phyloP scores from a whole-genome alignment of 1,140 invertebrate genomes.

The Pseudomyrmex flavicornis region DNA sequence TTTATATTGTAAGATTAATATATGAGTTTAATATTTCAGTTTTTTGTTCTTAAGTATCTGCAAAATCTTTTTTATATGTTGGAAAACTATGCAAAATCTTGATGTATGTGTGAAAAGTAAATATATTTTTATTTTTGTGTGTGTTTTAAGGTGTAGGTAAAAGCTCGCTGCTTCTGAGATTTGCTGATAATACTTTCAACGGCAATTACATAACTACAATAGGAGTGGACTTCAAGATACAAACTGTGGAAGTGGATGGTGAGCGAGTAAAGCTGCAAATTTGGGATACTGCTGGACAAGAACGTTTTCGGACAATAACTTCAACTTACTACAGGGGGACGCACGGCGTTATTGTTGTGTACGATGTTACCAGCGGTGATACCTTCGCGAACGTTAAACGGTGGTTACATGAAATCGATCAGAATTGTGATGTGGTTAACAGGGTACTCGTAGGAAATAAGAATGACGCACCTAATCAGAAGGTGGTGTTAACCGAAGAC shows the following conservation, averaged over 20 bases:
- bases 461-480: constrained; percentile 98
- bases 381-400: constrained; percentile 99
- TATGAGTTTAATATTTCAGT: too few species aligned
- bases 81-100: background rate
- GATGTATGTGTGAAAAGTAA: constrained; percentile 9
- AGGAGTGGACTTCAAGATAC: constrained; percentile 99
- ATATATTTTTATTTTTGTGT: constrained; percentile 76
- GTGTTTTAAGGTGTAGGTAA: constrained; percentile 95
- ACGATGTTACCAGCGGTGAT: constrained; percentile 99
- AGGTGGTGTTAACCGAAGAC: constrained; percentile 98
- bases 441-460: constrained; percentile 99
- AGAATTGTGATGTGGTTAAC: constrained; percentile 99
- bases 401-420: constrained; percentile 99
- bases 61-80: background rate
- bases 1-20: too few species aligned
- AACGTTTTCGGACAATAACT: constrained; percentile 98
- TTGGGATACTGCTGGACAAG: constrained; percentile 98
- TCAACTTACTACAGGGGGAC: constrained; percentile 98
- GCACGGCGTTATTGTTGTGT: constrained; percentile 99
- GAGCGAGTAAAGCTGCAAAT: constrained; percentile 99
- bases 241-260: constrained; percentile 97
- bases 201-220: constrained; percentile 99
- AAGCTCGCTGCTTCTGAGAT: constrained; percentile 97
- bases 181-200: constrained; percentile 99
- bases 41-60: background rate